Percentiles rank a stretch among this genome's conserved stretches.
phyloP scores from a whole-genome alignment of 2,797 vertebrate genomes.

The Pseudomugil tenellus region DNA sequence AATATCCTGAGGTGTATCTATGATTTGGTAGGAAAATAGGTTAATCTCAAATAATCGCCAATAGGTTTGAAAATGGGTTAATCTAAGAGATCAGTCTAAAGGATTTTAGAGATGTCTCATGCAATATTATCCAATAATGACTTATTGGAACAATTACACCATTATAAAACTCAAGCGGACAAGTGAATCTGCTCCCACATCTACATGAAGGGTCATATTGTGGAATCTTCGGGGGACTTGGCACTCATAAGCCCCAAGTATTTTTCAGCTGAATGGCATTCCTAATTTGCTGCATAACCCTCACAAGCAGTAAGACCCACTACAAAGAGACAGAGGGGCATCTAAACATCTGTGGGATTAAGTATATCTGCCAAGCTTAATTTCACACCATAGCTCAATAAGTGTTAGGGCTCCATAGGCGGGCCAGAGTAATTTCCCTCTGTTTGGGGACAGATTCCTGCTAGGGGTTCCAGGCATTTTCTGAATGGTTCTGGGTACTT shows the following conservation, averaged over 20 bases:
- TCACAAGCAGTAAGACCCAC: slow-evolving; percentile 61
- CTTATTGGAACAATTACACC: slow-evolving; percentile 31
- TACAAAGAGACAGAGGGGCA: slow-evolving; percentile 69
- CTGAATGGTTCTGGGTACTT: slow-evolving; percentile 51
- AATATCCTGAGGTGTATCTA: neutral
- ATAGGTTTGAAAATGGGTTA: slow-evolving; percentile 10
- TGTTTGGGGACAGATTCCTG: slow-evolving; percentile 71
- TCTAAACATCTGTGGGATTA: slow-evolving; percentile 70
- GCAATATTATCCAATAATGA: slow-evolving; percentile 11
- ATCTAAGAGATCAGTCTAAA: slow-evolving; percentile 31
- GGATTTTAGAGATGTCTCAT: slow-evolving; percentile 1
- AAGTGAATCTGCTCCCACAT: slow-evolving; percentile 41
- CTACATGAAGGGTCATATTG: slow-evolving; percentile 38
- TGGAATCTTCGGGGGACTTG: slow-evolving; percentile 43
- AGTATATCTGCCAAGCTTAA: slow-evolving; percentile 68
- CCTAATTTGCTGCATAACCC: slow-evolving; percentile 65
- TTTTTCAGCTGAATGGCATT: slow-evolving; percentile 54
- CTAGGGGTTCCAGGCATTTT: slow-evolving; percentile 64
- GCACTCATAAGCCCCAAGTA: slow-evolving; percentile 61
- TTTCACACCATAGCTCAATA: slow-evolving; percentile 76
- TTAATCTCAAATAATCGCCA: slow-evolving; percentile 3
- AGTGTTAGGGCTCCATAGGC: slow-evolving; percentile 58
- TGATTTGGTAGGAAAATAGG: slow-evolving; percentile 12
- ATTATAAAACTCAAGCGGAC: slow-evolving; percentile 28
- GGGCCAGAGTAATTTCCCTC: slow-evolving; percentile 49